Conservation (phyloP, 2,797 vertebrate species). For the Malacoraja senta region DNA sequence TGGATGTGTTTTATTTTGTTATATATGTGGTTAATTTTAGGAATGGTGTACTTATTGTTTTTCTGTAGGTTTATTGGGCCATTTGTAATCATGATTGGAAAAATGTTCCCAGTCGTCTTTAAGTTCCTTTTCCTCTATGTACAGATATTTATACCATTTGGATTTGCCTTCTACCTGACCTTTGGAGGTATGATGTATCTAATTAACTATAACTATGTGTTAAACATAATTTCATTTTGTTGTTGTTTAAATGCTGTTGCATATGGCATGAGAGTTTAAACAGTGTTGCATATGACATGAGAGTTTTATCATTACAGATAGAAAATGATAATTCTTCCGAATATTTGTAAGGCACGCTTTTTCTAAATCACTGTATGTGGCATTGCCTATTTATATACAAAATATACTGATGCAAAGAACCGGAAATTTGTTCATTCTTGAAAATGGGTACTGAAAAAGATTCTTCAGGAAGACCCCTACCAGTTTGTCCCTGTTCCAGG, state of each 20-base stretch:
- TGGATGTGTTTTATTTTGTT: neutral
- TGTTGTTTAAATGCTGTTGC: neutral
- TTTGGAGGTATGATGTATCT: slow-evolving; percentile 23
- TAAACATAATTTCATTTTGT: neutral
- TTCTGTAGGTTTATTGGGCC: slow-evolving; percentile 25
- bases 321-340: neutral
- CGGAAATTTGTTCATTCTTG: no score
- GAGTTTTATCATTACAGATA: neutral
- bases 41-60: neutral
- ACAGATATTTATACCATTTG: slow-evolving; percentile 24
- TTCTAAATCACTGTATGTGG: neutral
- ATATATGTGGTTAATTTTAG: neutral
- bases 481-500: no score
- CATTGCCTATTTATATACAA: neutral
- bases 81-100: slow-evolving; percentile 12
- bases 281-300: neutral
- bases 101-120: neutral
- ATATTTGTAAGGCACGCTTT: neutral
- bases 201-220: neutral
- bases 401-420: neutral
- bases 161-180: slow-evolving; percentile 17
- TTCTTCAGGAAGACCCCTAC: no score
- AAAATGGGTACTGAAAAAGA: no score
- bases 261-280: neutral
- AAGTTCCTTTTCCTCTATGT: slow-evolving; percentile 27